Percentiles rank a stretch among this genome's conserved stretches.
These are phyloP conservation scores for Sitta carolinensis DNA, from an alignment of 2,797 vertebrate species.

Conservation along the genomic window DNA sequence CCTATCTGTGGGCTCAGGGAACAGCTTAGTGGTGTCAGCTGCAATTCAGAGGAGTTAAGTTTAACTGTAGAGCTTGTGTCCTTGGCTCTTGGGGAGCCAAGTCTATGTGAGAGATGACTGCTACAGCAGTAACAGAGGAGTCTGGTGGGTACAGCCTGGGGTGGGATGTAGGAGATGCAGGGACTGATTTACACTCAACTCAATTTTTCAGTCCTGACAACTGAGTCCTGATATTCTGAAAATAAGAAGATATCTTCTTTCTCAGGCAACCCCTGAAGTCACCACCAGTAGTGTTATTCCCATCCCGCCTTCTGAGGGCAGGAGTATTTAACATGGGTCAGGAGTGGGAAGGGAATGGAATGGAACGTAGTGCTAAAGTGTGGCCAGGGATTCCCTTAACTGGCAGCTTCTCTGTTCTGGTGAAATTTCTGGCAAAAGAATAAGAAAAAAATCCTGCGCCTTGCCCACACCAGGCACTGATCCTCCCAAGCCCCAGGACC, in stretches of 20 bases:
- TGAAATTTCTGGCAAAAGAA: neutral
- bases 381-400: neutral
- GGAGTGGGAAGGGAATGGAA: neutral
- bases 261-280: neutral
- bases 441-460: neutral
- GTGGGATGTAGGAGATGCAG: neutral
- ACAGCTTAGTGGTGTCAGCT: neutral
- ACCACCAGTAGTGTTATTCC: neutral
- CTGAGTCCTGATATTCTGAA: neutral
- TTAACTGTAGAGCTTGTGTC: neutral
- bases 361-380: too few relatives aligned
- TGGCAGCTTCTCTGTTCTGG: neutral
- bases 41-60: neutral
- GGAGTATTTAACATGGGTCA: neutral
- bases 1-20: neutral
- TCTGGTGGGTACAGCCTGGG: neutral
- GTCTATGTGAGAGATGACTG: neutral
- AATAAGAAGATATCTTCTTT: neutral
- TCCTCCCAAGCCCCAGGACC: neutral
- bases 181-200: neutral
- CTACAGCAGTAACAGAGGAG: neutral
- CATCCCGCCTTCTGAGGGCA: neutral
- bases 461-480: neutral
- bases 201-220: neutral
- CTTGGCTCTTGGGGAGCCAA: neutral